Evolutionary conservation across 2,888 invertebrate species (phyloP), one percentile per base, ranked within the genome.

Genomic region (Rhingia campestris): DNA sequence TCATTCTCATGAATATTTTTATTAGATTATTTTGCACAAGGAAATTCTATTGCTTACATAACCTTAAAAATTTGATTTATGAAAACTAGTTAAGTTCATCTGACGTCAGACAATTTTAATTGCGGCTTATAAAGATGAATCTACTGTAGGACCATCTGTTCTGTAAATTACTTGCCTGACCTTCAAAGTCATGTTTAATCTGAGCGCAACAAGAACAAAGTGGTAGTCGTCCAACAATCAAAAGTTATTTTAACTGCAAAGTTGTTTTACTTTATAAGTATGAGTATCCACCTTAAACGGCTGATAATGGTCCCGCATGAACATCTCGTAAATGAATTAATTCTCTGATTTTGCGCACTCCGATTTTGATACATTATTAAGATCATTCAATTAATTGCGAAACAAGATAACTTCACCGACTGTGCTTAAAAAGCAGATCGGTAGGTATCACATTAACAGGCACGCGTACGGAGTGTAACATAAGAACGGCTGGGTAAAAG

Each of bases 321-420:
- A 35, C 63, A 74, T 77, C 77, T 58, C 61, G 47, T 73, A 77
- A 76, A 82, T 79, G 73, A 82, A 77, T 77, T 82, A 77, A 82
- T 77, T 82, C 66, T 32, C 66, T 66, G 80, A 84, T 79, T 84
- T 79, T 53, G 70, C 53, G 63, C 69, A 54, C 58, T 79, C 64
- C 58, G 70, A 84, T 80, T 64, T 80, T 80, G 84, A 84, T 84
- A 75, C 74, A 76, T 67, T 76, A 76, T 75, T 69, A 84, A 80
- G 84, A 84, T 80, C 80, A 84, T 80, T 84, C 84, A 84, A 84
- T 84, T 84, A 84, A 80, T 84, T 80, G 64, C 14, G 41, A 79
- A 74, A 59, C 30, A 33, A 67, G 59, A 37, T 39, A 58, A 39
- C 30, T 43, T 63, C 49, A 14, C 74, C 14, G n/a, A 22, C 12